Percentiles rank a stretch among this genome's conserved stretches.
Evolutionary conservation across 2,113 vertebrate genomes (phyloP).

Genomic region (Pongo pygmaeus): DNA sequence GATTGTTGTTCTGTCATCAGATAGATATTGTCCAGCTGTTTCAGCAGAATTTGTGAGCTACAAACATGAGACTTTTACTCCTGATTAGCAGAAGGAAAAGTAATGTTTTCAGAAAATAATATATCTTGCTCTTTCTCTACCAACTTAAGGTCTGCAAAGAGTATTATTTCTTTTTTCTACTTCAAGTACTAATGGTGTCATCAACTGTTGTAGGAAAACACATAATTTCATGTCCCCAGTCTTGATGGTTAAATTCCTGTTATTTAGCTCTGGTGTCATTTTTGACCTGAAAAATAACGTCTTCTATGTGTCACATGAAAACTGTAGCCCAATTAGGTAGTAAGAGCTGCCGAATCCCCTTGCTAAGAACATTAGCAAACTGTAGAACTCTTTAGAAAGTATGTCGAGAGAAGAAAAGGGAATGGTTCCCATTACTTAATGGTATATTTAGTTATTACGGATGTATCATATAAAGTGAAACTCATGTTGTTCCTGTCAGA

Average conservation of each 20-base stretch:
- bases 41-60: not conserved
- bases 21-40: constrained; percentile 1
- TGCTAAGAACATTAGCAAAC: not conserved
- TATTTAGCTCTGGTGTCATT: not conserved
- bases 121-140: not conserved
- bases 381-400: not conserved
- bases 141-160: not conserved
- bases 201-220: constrained; percentile 29
- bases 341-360: not conserved
- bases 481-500: not conserved
- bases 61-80: not conserved
- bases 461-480: not conserved
- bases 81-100: not conserved
- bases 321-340: not conserved
- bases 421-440: not conserved
- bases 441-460: not conserved
- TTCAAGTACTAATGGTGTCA: not conserved
- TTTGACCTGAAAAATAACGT: not conserved
- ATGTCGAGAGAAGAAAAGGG: not conserved
- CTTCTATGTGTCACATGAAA: constrained; percentile 6
- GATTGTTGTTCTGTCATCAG: not conserved
- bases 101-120: not conserved
- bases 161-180: not conserved
- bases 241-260: not conserved
- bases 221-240: not conserved